Evolutionary conservation across 2,113 vertebrate genomes (phyloP).

Genomic region (Cebidichthys violaceus): DNA sequence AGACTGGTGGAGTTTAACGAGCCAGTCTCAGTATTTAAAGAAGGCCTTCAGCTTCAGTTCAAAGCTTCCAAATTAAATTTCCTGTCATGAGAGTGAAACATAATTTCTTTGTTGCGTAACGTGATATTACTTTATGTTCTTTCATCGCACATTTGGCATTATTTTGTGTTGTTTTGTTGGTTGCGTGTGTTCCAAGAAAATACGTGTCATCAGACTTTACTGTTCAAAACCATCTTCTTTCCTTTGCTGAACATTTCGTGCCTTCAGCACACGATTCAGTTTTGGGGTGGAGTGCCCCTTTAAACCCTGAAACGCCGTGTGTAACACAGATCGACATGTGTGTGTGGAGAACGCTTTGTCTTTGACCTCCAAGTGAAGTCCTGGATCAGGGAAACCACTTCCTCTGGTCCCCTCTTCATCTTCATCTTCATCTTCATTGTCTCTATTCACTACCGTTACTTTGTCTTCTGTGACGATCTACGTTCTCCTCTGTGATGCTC

Average conservation of each 20-base stretch:
- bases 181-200: not conserved
- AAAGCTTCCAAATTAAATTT: too few species aligned
- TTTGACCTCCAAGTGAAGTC: conserved; percentile 41
- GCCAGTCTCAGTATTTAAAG: too few species aligned
- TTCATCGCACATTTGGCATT: too few species aligned
- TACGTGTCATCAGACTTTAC: not conserved
- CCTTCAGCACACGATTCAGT: not conserved
- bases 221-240: not conserved
- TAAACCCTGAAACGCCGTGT: conserved; percentile 13
- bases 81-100: too few species aligned
- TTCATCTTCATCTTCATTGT: too few species aligned
- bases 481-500: too few species aligned
- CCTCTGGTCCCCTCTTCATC: not conserved
- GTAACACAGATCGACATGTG: conserved; percentile 76
- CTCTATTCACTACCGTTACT: too few species aligned
- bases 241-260: not conserved
- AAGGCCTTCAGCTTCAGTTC: too few species aligned
- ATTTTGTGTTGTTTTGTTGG: not conserved
- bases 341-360: conserved; percentile 42
- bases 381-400: not conserved
- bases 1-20: too few species aligned
- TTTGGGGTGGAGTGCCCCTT: conserved; percentile 41
- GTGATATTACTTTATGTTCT: too few species aligned
- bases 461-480: too few species aligned
- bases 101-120: too few species aligned